Evolutionary conservation across 2,113 vertebrate species (phyloP), one percentile per base, ranked within the genome.

Genomic region (Cyanoliseus patagonus): DNA sequence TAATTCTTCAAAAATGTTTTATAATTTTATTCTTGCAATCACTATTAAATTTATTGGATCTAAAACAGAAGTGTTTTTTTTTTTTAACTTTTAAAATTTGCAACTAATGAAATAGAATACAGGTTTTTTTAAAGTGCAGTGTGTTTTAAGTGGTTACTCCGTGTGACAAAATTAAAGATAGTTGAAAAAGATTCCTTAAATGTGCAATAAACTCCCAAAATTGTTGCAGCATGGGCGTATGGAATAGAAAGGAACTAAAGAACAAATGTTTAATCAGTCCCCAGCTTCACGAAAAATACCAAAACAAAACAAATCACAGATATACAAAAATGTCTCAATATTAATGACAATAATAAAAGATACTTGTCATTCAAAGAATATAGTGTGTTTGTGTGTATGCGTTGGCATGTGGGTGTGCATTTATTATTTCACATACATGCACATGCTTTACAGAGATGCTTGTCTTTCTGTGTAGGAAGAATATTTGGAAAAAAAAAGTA

Each of bases 61-160:
- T n/a, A 53, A 75, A 67, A 17, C 3, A 33, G 16, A 67, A 81
- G 3, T 27, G 4, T 0, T 0, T 0, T 3, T 44, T 66, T 47
- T 68, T 62, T 89, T 33, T 15, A 1, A 4, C 2, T 49, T 69
- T 81, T 30, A 25, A 69, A 81, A 47, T 77, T 67, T 78, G 4
- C 12, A 4, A 11, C 4, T 64, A 49, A 37, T 62, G 16, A 83
- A 81, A 57, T 22, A 47, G 6, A 80, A 76, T 28, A 22, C 2
- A 49, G 4, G 2, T 2, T 33, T 10, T 46, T 80, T 73, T 30
- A 3, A 73, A 77, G 4, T 35, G 10, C 3, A 35, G 1, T 55
- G 23, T 39, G 37, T 64, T 76, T 83, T 47, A 84, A 63, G 47
- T 28, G 6, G 31, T 57, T 59, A 24, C 2, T 52, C 18, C 42